Evolutionary conservation across 2,888 invertebrate species (phyloP), one percentile per base, ranked within the genome.

Genomic region (Meiosimyza platycephala): DNA sequence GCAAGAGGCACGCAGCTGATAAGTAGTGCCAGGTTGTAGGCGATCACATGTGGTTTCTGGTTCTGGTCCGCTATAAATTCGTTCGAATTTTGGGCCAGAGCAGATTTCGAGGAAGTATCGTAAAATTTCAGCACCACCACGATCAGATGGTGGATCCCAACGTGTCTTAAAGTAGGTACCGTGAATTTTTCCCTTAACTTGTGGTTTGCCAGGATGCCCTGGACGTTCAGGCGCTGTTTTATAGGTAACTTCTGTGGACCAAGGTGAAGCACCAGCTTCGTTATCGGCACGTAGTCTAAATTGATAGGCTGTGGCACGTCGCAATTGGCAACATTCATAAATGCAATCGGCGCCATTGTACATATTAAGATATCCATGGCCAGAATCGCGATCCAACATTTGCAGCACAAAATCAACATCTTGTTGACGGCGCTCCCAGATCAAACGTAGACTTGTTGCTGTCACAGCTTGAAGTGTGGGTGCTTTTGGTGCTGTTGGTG

Each of bases 391-490:
- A 69, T 89, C 89, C 81, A 95, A 93, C 92, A 95, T 93, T 88
- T 96, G 95, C 76, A 96, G 89, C 70, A 92, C 91, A 86, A 94
- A 96, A 80, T 93, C 93, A 77, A 94, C 94, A 83, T 95, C 95
- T 80, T 91, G 91, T 52, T 92, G 91, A 64, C 94, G 90, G 67
- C 90, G 88, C 78, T 91, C 90, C 96, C 96, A 96, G 65, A 90
- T 90, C 60, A 96, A 88, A 75, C 91, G 89, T 71, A 96, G 88
- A 67, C 91, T 88, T 79, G 89, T 90, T 67, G 93, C 89, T 68
- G 89, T 90, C 72, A 92, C 90, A 78, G 91, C 89, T 59, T 89
- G 89, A 72, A 96, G 88, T 69, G 89, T 88, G 12, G 96, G 96
- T n/a, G 95, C 91, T 73, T 90, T 88, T 22, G 96, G 96, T 80